Evolutionary conservation across 2,113 vertebrate genomes (phyloP).

Genomic region (Haliaeetus leucogaster): DNA sequence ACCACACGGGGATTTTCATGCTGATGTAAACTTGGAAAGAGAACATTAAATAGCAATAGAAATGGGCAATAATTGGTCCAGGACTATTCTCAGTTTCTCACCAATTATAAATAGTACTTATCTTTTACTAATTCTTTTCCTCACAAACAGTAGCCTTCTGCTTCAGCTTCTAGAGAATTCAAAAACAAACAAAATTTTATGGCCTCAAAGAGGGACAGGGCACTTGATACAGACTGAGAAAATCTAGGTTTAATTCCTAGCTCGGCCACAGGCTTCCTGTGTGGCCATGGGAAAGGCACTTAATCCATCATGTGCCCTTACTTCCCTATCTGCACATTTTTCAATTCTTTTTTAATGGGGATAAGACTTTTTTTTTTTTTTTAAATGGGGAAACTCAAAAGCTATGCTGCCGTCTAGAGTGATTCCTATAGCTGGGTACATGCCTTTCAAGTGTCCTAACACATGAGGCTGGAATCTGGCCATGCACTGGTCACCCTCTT

Average conservation of each 20-base stretch:
- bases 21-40: constrained; percentile 36
- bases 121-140: neutral
- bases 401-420: neutral
- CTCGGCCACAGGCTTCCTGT: constrained; percentile 45
- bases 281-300: constrained; percentile 41
- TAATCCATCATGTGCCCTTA: constrained; percentile 55
- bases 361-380: neutral
- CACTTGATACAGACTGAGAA: neutral
- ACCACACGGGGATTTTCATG: constrained; percentile 43
- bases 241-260: constrained; percentile 49
- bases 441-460: neutral
- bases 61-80: neutral
- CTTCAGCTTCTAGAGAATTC: neutral
- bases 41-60: neutral
- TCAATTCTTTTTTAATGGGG: neutral
- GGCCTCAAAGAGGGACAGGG: neutral
- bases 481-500: neutral
- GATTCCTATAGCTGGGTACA: neutral
- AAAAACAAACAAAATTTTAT: neutral
- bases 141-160: neutral
- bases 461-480: neutral
- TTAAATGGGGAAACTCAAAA: neutral
- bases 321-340: constrained; percentile 50
- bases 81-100: neutral
- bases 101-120: neutral